phyloP scores from a whole-genome alignment of 37 sponge, comb jelly and placozoan genomes.

The Oopsacas minuta region DNA sequence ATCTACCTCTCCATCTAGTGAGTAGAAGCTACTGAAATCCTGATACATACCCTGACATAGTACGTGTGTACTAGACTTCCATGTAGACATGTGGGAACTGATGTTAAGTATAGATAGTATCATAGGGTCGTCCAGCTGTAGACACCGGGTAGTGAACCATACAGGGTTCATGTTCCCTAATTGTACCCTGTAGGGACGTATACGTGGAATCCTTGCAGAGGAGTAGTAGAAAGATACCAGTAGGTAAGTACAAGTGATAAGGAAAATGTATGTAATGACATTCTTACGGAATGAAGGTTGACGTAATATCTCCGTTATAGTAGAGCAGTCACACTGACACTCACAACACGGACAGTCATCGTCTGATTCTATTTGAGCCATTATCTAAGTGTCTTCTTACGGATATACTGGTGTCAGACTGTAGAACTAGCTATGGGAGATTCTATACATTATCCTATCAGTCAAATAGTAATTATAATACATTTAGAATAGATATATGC shows the following conservation, averaged over 20 bases:
- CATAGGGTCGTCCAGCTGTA: not conserved
- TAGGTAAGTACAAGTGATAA: not conserved
- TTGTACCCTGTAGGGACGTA: not conserved
- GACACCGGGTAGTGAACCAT: not conserved
- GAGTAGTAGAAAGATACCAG: not conserved
- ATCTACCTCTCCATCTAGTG: not conserved
- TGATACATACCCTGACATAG: not conserved
- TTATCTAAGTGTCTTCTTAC: too few relatives aligned
- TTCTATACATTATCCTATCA: too few relatives aligned
- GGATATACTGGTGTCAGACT: too few relatives aligned
- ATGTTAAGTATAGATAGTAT: not conserved
- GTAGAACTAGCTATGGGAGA: too few relatives aligned
- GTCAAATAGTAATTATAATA: too few relatives aligned
- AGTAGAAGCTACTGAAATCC: not conserved
- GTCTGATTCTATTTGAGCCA: not conserved
- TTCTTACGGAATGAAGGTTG: conserved; percentile 7
- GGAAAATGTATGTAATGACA: not conserved
- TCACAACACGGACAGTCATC: conserved; percentile 14
- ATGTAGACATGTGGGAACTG: not conserved
- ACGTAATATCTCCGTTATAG: not conserved
- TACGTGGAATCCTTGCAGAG: not conserved
- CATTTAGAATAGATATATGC: too few relatives aligned
- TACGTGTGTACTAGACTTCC: not conserved
- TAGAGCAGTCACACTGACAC: not conserved
- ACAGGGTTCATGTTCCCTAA: not conserved